A percentile compares a stretch with the other conserved stretches of the same genome.
These are phyloP conservation scores for human (Homo sapiens) DNA, from an alignment of 2,113 vertebrate genomes.

Conservation along the genomic window DNA sequence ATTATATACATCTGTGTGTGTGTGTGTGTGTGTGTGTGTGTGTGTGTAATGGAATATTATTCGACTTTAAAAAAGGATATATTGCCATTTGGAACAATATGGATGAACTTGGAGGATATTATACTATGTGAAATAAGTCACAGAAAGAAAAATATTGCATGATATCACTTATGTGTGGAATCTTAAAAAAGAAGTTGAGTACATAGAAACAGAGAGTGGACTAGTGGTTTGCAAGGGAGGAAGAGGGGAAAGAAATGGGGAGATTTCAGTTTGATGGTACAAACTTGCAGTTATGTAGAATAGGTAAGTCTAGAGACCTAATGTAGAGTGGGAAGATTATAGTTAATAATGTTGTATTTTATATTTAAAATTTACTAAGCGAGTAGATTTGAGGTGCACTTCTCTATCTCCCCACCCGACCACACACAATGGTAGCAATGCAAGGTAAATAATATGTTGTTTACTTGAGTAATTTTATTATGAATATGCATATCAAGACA, in stretches of 20 bases:
- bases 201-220: background rate
- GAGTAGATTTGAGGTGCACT: background rate
- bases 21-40: background rate
- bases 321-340: background rate
- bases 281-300: background rate
- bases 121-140: background rate
- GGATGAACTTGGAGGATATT: background rate
- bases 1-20: fast-evolving
- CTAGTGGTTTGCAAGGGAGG: background rate
- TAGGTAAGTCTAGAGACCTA: background rate
- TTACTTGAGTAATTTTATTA: background rate
- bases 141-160: background rate
- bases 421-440: background rate
- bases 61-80: background rate
- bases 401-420: fast-evolving
- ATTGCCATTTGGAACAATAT: background rate
- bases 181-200: background rate
- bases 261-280: background rate
- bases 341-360: background rate
- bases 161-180: background rate
- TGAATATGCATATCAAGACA: background rate
- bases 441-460: background rate
- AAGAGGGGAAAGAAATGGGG: background rate
- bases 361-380: background rate
- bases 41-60: background rate